Evolutionary conservation across 2,888 invertebrate genomes (phyloP).

Genomic region (Syrphus vitripennis): DNA sequence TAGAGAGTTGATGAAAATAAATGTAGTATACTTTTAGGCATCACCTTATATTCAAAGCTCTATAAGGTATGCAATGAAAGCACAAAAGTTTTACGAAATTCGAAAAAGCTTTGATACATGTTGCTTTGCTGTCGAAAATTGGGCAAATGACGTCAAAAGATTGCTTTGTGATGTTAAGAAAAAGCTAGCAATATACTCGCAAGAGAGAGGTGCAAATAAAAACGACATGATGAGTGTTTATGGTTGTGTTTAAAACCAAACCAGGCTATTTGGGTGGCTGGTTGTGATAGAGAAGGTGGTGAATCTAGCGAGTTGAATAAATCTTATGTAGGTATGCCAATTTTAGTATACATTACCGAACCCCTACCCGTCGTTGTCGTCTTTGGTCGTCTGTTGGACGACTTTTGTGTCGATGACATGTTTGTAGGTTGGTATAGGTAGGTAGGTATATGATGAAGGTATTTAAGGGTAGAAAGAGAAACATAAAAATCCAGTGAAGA

Average conservation of each 20-base stretch:
- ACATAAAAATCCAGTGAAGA: slow-evolving; percentile 39
- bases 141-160: slow-evolving; percentile 45
- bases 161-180: background rate
- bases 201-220: background rate
- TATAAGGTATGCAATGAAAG: slow-evolving; percentile 47
- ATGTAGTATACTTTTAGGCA: slow-evolving; percentile 52
- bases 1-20: background rate
- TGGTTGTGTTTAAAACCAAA: slow-evolving; percentile 5
- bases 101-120: slow-evolving; percentile 56
- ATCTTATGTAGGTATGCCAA: slow-evolving; percentile 65
- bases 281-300: slow-evolving; percentile 51
- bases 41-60: background rate
- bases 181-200: background rate
- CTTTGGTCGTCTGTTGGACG: background rate
- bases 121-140: slow-evolving; percentile 32
- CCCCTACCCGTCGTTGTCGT: background rate
- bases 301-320: slow-evolving; percentile 59
- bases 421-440: background rate
- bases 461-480: slow-evolving; percentile 66
- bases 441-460: too few relatives aligned
- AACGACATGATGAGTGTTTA: background rate
- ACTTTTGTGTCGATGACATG: slow-evolving; percentile 51
- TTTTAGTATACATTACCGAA: slow-evolving; percentile 31
- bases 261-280: slow-evolving; percentile 41
- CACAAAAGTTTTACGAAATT: slow-evolving; percentile 22